Percentiles rank a stretch among this genome's conserved stretches.
These are phyloP conservation scores for Argyrosomus japonicus DNA, from an alignment of 2,113 vertebrate genomes.

Conservation along the genomic window DNA sequence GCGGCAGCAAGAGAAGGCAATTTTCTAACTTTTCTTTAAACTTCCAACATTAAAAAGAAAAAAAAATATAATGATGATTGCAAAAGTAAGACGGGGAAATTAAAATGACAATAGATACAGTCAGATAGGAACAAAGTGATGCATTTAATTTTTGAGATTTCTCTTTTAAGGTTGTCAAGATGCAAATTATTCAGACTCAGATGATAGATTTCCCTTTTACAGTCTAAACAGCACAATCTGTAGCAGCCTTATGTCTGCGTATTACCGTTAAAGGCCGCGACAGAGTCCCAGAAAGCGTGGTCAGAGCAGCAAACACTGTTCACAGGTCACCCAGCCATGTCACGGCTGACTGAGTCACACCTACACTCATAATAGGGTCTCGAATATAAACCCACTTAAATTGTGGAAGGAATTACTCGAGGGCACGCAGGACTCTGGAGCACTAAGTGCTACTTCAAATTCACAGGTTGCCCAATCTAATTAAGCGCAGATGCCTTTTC, in stretches of 20 bases:
- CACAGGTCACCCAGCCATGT: neutral
- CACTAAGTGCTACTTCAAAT: neutral
- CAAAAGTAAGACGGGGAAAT: neutral
- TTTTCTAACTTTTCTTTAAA: constrained; percentile 22
- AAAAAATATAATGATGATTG: neutral
- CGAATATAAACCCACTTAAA: constrained; percentile 3
- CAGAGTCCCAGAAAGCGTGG: too few species aligned
- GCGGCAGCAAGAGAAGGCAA: neutral
- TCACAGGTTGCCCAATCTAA: neutral
- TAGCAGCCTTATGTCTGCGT: neutral
- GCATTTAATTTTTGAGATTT: neutral
- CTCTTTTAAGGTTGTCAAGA: too few species aligned
- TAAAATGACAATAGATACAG: neutral
- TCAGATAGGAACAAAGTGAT: neutral
- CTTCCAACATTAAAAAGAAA: too few species aligned
- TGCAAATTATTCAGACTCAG: neutral
- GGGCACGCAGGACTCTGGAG: neutral
- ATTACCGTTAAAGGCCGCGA: too few species aligned
- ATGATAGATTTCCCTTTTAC: neutral
- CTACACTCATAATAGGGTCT: neutral
- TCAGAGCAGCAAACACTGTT: neutral
- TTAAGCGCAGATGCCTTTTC: neutral
- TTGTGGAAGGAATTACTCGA: neutral
- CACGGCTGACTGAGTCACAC: neutral
- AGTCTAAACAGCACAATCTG: neutral